Percentiles rank a stretch among this genome's conserved stretches.
phyloP scores from a whole-genome alignment of 2,888 invertebrate species.

The Gymnoscelis rufifasciata region DNA sequence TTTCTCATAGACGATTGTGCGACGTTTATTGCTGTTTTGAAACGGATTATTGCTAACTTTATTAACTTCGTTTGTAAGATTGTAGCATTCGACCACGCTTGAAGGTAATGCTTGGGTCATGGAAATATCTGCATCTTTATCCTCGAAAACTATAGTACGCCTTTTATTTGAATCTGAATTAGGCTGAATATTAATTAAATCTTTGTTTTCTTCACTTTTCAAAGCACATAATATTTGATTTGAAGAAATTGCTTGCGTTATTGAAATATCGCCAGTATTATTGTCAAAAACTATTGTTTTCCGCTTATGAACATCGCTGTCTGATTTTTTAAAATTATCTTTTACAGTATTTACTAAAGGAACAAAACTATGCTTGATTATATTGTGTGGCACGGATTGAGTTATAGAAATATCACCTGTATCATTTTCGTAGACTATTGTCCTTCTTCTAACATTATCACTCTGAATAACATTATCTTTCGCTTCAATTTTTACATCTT shows the following conservation, averaged over 20 bases:
- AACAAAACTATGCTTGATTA: neutral
- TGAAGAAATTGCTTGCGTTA: slow-evolving; percentile 30
- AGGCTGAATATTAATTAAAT: neutral
- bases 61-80: neutral
- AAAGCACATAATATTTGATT: slow-evolving; percentile 1
- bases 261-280: slow-evolving; percentile 33
- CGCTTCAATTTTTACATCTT: slow-evolving; percentile 1
- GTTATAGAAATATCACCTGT: neutral
- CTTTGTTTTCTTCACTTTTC: neutral
- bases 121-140: slow-evolving; percentile 33
- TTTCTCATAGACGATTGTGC: slow-evolving; percentile 13
- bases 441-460: slow-evolving; percentile 12
- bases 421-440: slow-evolving; percentile 27
- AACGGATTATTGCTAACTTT: neutral
- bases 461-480: neutral
- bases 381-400: neutral
- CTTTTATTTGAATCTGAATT: neutral
- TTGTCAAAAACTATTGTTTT: slow-evolving; percentile 28
- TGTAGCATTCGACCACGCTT: slow-evolving; percentile 1
- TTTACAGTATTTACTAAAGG: too few relatives aligned
- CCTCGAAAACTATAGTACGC: slow-evolving; percentile 15
- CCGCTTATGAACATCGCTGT: slow-evolving; percentile 15
- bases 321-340: neutral
- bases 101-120: slow-evolving; percentile 21
- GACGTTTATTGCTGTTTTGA: neutral